A percentile compares a stretch with the other conserved stretches of the same genome.
Conservation (phyloP, 2,797 vertebrate species). For the Ptychadena robeensis region DNA sequence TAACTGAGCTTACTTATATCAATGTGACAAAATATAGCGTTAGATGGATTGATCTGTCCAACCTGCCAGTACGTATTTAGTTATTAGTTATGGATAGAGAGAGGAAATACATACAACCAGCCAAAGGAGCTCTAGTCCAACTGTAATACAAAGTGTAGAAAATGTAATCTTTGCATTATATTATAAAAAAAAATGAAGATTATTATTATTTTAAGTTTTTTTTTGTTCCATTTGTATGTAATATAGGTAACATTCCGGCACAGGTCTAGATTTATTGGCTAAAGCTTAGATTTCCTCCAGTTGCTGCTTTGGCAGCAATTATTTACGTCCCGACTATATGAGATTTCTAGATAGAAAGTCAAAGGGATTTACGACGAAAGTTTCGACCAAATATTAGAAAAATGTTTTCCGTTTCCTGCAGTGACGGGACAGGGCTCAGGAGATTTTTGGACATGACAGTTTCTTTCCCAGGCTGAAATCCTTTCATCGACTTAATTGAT, state of each 20-base stretch:
- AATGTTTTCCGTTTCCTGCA: constrained; percentile 19
- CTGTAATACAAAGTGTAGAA: background rate
- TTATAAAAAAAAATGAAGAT: background rate
- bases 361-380: constrained; percentile 15
- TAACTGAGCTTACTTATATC: too few relatives aligned
- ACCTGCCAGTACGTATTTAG: too few relatives aligned
- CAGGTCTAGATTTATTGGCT: background rate
- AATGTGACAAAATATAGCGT: too few relatives aligned
- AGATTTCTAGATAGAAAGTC: background rate
- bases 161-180: background rate
- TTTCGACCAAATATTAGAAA: constrained; percentile 10
- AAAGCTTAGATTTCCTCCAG: background rate
- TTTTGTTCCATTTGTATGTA: background rate
- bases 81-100: too few relatives aligned
- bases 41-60: too few relatives aligned
- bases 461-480: constrained; percentile 8
- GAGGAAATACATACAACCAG: background rate
- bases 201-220: background rate
- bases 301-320: constrained; percentile 36
- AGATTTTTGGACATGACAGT: background rate
- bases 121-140: background rate
- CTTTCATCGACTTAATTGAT: constrained; percentile 37
- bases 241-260: background rate
- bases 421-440: background rate
- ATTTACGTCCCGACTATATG: constrained; percentile 24